A percentile compares a stretch with the other conserved stretches of the same genome.
Conservation (phyloP, 2,888 invertebrate species). For the Yponomeuta sedellus region DNA sequence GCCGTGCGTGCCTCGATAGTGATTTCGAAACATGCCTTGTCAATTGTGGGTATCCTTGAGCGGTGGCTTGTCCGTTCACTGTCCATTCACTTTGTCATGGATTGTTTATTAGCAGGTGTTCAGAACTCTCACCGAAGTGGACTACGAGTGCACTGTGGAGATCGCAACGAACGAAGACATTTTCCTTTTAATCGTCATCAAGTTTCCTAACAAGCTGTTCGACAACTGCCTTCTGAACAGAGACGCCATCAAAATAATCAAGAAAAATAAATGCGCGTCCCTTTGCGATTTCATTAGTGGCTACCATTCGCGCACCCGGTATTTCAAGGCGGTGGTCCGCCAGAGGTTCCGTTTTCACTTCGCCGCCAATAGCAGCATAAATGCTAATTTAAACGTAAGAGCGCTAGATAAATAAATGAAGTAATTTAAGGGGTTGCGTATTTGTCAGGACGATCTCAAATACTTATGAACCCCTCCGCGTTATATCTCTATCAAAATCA, state of each 20-base stretch:
- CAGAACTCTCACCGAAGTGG: slow-evolving; percentile 43
- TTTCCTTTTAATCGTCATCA: slow-evolving; percentile 44
- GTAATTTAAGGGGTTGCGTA: no score
- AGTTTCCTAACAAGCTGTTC: slow-evolving; percentile 43
- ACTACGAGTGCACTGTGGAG: slow-evolving; percentile 55
- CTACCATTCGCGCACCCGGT: slow-evolving; percentile 30
- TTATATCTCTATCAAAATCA: no score
- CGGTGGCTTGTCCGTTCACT: neutral
- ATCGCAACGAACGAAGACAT: slow-evolving; percentile 37
- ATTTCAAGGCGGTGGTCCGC: slow-evolving; percentile 39
- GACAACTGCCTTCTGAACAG: slow-evolving; percentile 43
- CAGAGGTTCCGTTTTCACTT: slow-evolving; percentile 48
- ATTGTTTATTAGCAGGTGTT: slow-evolving; percentile 40
- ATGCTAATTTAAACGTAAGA: slow-evolving; percentile 54
- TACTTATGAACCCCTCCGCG: no score
- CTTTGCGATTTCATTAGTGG: slow-evolving; percentile 41
- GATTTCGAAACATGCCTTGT: neutral
- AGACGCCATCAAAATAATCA: slow-evolving; percentile 46
- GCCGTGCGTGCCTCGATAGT: neutral
- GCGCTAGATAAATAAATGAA: neutral
- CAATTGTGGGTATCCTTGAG: no score
- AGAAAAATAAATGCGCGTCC: slow-evolving; percentile 38
- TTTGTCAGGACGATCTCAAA: neutral
- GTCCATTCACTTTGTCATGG: neutral
- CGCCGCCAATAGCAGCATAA: slow-evolving; percentile 59